These are phyloP conservation scores for Bubo blakistoni DNA, from an alignment of 2,113 vertebrate species.

Conservation along the genomic window DNA sequence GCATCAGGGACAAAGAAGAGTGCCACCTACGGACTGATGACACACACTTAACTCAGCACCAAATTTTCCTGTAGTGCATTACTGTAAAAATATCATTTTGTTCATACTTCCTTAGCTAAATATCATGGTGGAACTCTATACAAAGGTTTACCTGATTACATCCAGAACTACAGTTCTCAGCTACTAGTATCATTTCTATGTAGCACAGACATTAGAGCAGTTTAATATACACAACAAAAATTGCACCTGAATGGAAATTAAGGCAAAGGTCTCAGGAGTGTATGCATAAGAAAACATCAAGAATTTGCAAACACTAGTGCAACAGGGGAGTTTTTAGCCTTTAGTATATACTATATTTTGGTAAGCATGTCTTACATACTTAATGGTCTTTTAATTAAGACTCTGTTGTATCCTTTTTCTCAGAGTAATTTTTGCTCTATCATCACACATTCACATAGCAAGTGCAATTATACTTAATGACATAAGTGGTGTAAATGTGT, in stretches of 20 bases:
- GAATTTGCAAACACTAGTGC: neutral
- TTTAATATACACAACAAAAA: neutral
- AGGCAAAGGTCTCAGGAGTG: neutral
- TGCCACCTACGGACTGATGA: neutral
- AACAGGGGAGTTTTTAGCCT: neutral
- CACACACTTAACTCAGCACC: neutral
- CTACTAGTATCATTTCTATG: neutral
- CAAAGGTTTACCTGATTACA: neutral
- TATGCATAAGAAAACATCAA: neutral
- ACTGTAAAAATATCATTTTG: neutral
- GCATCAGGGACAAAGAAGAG: neutral
- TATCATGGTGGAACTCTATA: neutral
- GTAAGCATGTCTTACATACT: neutral
- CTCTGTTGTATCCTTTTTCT: slow-evolving; percentile 4
- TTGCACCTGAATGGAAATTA: neutral
- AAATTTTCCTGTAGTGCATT: neutral
- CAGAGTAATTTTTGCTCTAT: slow-evolving; percentile 24
- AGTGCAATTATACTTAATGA: slow-evolving; percentile 59
- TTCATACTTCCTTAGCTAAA: neutral
- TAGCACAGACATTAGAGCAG: neutral
- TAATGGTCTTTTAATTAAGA: slow-evolving; percentile 24
- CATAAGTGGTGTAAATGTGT: slow-evolving; percentile 45
- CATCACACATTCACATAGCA: neutral
- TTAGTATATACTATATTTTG: neutral
- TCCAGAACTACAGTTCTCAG: neutral